These are phyloP conservation scores for Tragopan temminckii DNA, from an alignment of 2,797 vertebrate genomes.

Conservation along the genomic window DNA sequence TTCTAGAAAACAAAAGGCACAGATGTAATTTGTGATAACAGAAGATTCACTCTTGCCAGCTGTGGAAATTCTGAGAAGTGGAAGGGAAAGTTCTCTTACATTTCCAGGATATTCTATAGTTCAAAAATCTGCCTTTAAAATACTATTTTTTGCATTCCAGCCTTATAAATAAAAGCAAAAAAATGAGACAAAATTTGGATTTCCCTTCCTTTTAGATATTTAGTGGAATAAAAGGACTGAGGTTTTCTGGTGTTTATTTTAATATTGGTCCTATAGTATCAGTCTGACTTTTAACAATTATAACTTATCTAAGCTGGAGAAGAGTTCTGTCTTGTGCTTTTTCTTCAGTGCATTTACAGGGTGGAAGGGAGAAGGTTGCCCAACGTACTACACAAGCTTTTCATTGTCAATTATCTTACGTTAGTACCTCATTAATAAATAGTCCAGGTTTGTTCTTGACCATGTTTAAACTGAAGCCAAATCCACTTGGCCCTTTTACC, in stretches of 20 bases:
- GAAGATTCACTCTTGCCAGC: not conserved
- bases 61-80: not conserved
- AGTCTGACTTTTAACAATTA: not conserved
- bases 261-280: not conserved
- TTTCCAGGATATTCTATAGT: not conserved
- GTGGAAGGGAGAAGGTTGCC: not conserved
- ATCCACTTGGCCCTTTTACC: slow-evolving; percentile 85
- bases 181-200: not conserved
- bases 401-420: not conserved
- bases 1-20: not conserved
- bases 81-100: not conserved
- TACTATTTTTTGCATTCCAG: not conserved
- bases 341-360: not conserved
- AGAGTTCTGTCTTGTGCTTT: not conserved
- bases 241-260: not conserved
- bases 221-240: not conserved
- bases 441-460: slow-evolving; percentile 85
- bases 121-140: not conserved
- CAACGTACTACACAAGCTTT: not conserved
- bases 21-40: not conserved
- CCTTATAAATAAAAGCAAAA: not conserved
- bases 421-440: slow-evolving; percentile 88
- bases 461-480: slow-evolving; percentile 92
- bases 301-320: not conserved
- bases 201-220: not conserved